phyloP scores from a whole-genome alignment of 2,888 invertebrate genomes.

The Acleris emargana region DNA sequence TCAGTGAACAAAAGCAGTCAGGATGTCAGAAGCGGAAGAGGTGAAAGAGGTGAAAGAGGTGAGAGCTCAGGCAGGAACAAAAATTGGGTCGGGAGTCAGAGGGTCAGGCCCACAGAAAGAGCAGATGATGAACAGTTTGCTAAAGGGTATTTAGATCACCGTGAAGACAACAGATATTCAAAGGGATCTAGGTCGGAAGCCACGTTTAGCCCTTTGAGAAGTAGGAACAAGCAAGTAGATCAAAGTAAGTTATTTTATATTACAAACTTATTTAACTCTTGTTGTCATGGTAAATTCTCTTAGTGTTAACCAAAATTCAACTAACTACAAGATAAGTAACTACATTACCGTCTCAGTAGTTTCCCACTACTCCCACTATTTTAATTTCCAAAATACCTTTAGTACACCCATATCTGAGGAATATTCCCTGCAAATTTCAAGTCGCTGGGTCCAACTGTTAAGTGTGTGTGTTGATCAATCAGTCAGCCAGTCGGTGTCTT shows the following conservation, averaged over 20 bases:
- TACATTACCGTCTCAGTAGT: too few species aligned
- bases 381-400: too few species aligned
- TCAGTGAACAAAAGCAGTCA: constrained; percentile 64
- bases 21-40: constrained; percentile 59
- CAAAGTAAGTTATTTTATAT: constrained; percentile 2
- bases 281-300: too few species aligned
- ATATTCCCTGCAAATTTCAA: too few species aligned
- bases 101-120: constrained; percentile 59
- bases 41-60: constrained; percentile 45
- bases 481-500: too few species aligned
- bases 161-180: constrained; percentile 17
- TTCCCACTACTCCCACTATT: too few species aligned
- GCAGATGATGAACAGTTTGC: constrained; percentile 76
- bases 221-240: constrained; percentile 50
- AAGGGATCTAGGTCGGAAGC: constrained; percentile 47
- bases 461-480: too few species aligned
- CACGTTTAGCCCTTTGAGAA: constrained; percentile 58
- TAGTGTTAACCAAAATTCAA: too few species aligned
- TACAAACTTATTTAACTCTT: too few species aligned
- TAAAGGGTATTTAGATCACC: constrained; percentile 59
- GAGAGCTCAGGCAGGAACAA: constrained; percentile 57
- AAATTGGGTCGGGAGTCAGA: constrained; percentile 67
- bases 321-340: too few species aligned
- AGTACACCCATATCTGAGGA: too few species aligned
- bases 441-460: too few species aligned